Conservation (phyloP, 1,140 invertebrate genomes). For the Zaprionus ornatus region DNA sequence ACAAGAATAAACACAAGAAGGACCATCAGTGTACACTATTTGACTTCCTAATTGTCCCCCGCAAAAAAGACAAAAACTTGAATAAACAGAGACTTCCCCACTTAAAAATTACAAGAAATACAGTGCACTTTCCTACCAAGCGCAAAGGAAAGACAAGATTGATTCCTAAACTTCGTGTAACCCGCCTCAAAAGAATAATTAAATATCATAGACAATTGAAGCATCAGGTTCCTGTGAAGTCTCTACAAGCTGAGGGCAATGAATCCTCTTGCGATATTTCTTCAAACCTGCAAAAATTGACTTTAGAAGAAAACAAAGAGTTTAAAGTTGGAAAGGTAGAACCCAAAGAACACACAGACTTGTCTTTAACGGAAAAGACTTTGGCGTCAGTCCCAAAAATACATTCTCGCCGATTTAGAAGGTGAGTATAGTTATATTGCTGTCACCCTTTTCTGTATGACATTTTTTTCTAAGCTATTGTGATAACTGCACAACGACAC, state of each 20-base stretch:
- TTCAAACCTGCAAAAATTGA: constrained; percentile 15
- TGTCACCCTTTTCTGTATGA: background rate
- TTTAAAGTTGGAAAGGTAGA: background rate
- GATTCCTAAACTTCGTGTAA: constrained; percentile 42
- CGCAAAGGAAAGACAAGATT: constrained; percentile 64
- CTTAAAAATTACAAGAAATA: constrained; percentile 24
- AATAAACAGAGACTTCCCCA: constrained; percentile 21
- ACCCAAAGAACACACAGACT: background rate
- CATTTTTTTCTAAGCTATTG: constrained; percentile 61
- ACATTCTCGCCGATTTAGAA: constrained; percentile 75
- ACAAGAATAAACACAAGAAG: constrained; percentile 60
- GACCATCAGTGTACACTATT: constrained; percentile 42
- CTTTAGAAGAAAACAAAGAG: background rate
- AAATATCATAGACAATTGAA: constrained; percentile 30
- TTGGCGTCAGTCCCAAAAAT: background rate
- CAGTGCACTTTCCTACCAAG: constrained; percentile 20
- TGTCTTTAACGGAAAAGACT: background rate
- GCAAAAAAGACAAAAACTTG: constrained; percentile 23
- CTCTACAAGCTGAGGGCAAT: background rate
- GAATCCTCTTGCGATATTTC: background rate
- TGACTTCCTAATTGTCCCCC: constrained; percentile 55
- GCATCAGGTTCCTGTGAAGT: too few species aligned
- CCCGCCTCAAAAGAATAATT: constrained; percentile 59
- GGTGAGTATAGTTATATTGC: constrained; percentile 20
- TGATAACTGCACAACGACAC: constrained; percentile 68